A percentile compares a stretch with the other conserved stretches of the same genome.
Conservation (phyloP, 1,140 invertebrate genomes). For the Aphidius ervi region DNA sequence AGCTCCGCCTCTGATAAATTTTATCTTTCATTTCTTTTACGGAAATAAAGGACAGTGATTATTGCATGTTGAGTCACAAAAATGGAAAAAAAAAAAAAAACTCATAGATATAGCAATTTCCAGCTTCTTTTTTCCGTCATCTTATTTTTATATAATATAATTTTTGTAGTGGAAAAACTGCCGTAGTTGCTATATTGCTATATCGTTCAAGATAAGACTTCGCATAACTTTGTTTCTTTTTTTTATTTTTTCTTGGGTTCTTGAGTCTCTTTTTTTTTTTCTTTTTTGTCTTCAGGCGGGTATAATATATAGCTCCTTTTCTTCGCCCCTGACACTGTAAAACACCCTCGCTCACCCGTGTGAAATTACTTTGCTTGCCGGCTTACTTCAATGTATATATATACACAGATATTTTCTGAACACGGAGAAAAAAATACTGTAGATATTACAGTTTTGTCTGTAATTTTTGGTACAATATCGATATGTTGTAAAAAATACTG, state of each 20-base stretch:
- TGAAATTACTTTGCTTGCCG: slow-evolving; percentile 54
- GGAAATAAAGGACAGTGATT: not conserved
- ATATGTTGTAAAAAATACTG: too few relatives aligned
- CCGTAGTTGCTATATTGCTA: slow-evolving; percentile 15
- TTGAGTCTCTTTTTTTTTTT: slow-evolving; percentile 1
- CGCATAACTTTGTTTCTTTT: slow-evolving; percentile 21
- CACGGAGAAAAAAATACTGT: too few relatives aligned
- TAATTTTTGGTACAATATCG: too few relatives aligned
- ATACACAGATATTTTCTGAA: not conserved
- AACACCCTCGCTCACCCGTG: slow-evolving; percentile 43
- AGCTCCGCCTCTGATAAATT: not conserved
- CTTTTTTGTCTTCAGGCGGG: not conserved
- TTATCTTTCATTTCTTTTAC: not conserved
- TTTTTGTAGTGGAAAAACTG: slow-evolving; percentile 40
- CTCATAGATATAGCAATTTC: slow-evolving; percentile 37
- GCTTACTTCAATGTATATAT: slow-evolving; percentile 49
- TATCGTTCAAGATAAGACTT: slow-evolving; percentile 46
- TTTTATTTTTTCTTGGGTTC: slow-evolving; percentile 22
- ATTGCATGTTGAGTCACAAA: not conserved
- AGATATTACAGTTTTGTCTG: too few relatives aligned
- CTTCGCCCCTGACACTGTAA: slow-evolving; percentile 18
- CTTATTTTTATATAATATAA: slow-evolving; percentile 47
- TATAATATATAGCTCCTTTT: not conserved
- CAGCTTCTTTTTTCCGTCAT: slow-evolving; percentile 21
- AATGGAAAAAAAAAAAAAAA: not conserved